These are phyloP conservation scores for Macropis europaea DNA, from an alignment of 2,888 invertebrate genomes.

Conservation along the genomic window DNA sequence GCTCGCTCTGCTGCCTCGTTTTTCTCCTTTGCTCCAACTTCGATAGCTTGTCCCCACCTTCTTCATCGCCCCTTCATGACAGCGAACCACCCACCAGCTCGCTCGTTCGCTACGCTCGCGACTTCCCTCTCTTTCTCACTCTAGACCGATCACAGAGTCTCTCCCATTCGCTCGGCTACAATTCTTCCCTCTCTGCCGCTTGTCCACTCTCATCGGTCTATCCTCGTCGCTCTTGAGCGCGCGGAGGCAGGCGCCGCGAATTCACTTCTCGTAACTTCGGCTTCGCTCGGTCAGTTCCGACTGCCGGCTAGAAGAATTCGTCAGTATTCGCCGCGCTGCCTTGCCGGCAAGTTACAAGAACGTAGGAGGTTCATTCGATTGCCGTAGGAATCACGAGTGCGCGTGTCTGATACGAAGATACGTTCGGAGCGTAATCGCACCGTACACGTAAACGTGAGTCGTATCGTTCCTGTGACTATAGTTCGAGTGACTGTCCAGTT, in stretches of 20 bases:
- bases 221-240: slow-evolving; percentile 38
- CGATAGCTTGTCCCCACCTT: slow-evolving; percentile 26
- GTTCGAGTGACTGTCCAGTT: background rate
- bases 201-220: background rate
- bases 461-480: background rate
- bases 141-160: background rate
- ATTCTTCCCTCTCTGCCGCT: slow-evolving; percentile 12
- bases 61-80: slow-evolving; percentile 13
- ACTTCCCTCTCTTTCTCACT: slow-evolving; percentile 11
- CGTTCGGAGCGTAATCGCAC: background rate
- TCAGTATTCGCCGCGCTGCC: slow-evolving; percentile 77
- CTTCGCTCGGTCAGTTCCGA: slow-evolving; percentile 61
- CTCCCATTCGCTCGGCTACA: background rate
- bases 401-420: slow-evolving; percentile 11
- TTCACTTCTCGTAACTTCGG: slow-evolving; percentile 67
- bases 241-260: slow-evolving; percentile 71
- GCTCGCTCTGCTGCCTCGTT: slow-evolving; percentile 4
- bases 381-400: slow-evolving; percentile 11
- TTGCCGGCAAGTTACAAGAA: slow-evolving; percentile 69
- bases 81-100: slow-evolving; percentile 59
- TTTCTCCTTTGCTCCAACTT: slow-evolving; percentile 32
- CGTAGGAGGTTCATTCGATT: slow-evolving; percentile 20
- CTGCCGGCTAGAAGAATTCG: slow-evolving; percentile 62
- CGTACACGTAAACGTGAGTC: background rate
- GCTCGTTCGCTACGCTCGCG: slow-evolving; percentile 48